Percentiles rank a stretch among this genome's conserved stretches.
Evolutionary conservation across 2,888 invertebrate genomes (phyloP).

Genomic region (Sicus ferrugineus): DNA sequence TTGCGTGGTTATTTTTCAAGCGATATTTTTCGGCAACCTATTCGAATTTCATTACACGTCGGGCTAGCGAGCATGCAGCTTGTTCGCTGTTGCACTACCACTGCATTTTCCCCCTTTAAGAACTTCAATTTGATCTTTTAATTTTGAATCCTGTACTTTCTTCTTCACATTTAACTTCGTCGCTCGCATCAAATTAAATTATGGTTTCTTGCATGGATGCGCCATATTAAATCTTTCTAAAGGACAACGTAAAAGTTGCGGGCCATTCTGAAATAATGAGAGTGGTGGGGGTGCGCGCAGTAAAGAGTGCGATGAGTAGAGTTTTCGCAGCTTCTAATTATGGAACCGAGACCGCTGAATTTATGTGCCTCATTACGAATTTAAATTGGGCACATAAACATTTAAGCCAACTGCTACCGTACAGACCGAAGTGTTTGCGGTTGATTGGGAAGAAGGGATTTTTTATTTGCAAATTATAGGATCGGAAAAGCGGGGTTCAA

Average conservation of each 20-base stretch:
- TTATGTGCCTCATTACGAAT: background rate
- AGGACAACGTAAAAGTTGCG: background rate
- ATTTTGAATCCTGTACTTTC: background rate
- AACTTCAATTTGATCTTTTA: background rate
- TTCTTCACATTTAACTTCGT: constrained; percentile 7
- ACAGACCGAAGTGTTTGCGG: background rate
- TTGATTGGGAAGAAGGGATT: too few species aligned
- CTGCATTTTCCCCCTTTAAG: background rate
- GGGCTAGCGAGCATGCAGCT: background rate
- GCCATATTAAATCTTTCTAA: constrained; percentile 8
- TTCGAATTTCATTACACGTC: constrained; percentile 1
- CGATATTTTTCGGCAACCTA: constrained; percentile 8
- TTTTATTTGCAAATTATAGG: too few species aligned
- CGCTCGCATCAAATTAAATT: constrained; percentile 1
- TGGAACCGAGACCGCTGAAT: background rate
- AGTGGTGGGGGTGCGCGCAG: background rate
- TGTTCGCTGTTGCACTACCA: background rate
- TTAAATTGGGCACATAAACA: background rate
- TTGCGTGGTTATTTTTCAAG: background rate
- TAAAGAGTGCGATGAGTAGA: background rate
- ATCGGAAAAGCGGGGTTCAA: too few species aligned
- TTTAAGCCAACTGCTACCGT: background rate
- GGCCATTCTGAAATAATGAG: background rate
- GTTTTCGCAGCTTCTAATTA: background rate
- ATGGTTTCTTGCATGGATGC: constrained; percentile 2